phyloP scores from a whole-genome alignment of 2,888 invertebrate species.

The Meganola albula region DNA sequence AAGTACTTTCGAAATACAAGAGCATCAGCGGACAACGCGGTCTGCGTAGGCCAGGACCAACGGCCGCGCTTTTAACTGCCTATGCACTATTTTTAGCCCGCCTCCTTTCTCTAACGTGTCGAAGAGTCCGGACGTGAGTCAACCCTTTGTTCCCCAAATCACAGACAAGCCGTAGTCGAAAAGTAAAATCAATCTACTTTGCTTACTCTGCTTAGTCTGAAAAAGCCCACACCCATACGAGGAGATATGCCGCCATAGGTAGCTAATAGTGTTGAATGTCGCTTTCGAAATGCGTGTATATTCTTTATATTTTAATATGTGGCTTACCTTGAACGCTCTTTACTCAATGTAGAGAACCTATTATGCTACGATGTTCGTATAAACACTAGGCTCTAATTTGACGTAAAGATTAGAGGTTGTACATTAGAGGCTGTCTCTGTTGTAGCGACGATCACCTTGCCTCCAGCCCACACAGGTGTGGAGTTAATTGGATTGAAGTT shows the following conservation, averaged over 20 bases:
- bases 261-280: slow-evolving; percentile 48
- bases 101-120: slow-evolving; percentile 59
- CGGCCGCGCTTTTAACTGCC: slow-evolving; percentile 54
- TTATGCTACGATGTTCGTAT: slow-evolving; percentile 43
- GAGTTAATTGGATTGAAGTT: slow-evolving; percentile 26
- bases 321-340: slow-evolving; percentile 60
- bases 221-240: slow-evolving; percentile 37
- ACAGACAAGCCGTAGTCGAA: slow-evolving; percentile 44
- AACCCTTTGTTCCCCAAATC: slow-evolving; percentile 63
- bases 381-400: slow-evolving; percentile 50
- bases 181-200: slow-evolving; percentile 35
- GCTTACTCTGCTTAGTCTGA: slow-evolving; percentile 22
- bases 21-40: slow-evolving; percentile 42
- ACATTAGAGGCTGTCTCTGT: slow-evolving; percentile 32
- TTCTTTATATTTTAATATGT: slow-evolving; percentile 61
- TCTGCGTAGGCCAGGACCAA: slow-evolving; percentile 59
- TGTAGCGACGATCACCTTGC: slow-evolving; percentile 37
- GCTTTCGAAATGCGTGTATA: slow-evolving; percentile 57
- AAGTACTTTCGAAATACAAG: too few species aligned
- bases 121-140: slow-evolving; percentile 66
- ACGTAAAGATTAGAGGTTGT: slow-evolving; percentile 43
- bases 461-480: slow-evolving; percentile 34
- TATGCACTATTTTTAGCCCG: slow-evolving; percentile 61
- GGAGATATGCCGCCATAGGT: too few species aligned
- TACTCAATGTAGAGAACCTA: slow-evolving; percentile 61